Base-by-base conservation (phyloP, 2,888 invertebrate species). In the Morpho achilles region DNA sequence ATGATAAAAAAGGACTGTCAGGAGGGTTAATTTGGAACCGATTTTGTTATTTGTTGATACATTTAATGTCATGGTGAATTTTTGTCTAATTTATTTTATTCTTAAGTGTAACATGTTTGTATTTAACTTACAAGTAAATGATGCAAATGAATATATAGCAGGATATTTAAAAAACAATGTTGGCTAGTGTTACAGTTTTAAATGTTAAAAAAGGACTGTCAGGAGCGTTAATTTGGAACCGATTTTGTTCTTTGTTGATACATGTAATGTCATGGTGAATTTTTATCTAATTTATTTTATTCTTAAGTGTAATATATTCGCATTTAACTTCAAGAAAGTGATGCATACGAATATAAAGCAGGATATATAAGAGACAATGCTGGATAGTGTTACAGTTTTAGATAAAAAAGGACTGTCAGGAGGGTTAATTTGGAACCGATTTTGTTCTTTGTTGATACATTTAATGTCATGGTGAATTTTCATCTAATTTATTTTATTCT, bases 361-460 rank as follows among this genome's bases (percentile, higher is more conserved):
- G 16, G 16, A 16, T 16, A 16, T 16, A 16, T 16, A 16, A 16
- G 16, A 16, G 16, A 16, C 16, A 1, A 69, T 67, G 56, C 60
- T 66, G 71, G 52, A 44, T 49, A 52, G 76, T 77, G 77, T 79
- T 76, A 79, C 76, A 76, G 73, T 74, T 62, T 16, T 53, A 43
- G 32, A 32, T 10, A 53, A 58, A 62, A 58, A 55, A 55, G 45
- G 45, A 32, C 42, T 53, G 56, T 50, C 43, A 43, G 32, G 41
- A 44, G 54, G 10, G 53, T 59, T 49, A 32, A 48, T 16, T 45
- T 9, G 9, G 39, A 23, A 39, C 32, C n/a, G 9, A 54, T 42
- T 51, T 23, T 32, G 43, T 41, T 47, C 46, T n/a, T 9, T 52
- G 41, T 52, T 6, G 10, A 43, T 51, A 51, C 9, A 7, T 51